Base-by-base conservation (phyloP, 2,113 vertebrate genomes). In the Crypturellus undulatus region DNA sequence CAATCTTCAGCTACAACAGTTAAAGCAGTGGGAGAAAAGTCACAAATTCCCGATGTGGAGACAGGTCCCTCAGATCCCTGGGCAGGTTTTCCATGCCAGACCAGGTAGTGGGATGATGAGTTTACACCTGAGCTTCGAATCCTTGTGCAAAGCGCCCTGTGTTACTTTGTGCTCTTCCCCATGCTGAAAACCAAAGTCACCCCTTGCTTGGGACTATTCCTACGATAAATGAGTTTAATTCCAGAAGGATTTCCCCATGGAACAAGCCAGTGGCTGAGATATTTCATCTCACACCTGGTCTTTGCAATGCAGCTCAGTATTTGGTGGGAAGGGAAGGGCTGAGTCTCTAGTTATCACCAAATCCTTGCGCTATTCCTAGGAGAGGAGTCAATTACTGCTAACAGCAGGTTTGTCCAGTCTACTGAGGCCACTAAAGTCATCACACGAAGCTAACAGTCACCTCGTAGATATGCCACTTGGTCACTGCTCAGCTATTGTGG, bases 81-180 rank as follows among this genome's bases (percentile, higher is more conserved):
- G 63, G 36, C 52, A 65, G 84, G 43, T 47, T 92, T 42, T 89
- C 34, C 3, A 0, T 72, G 40, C 34, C 40, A 73, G 64, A 34
- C 19, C 0, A 0, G 32, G 34, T 40, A 54, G 18, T 10, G 70
- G n/a, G 14, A 10, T 40, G 36, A 11, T 73, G 67, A 64, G 84
- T 51, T 76, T 85, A 68, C 18, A 15, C 49, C 24, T 25, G 47
- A 87, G 36, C 65, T 85, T 25, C 25, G 21, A 20, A 43, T 38
- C n/a, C 42, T 84, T 65, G 84, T 21, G 22, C 0, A 1, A 54
- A 1, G 0, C 12, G 36, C 25, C 24, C 25, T 1, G 1, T 58
- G 12, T 81, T 84, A 51, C 30, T 58, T 60, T 80, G 68, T 0
- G 15, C 36, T 80, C 52, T 83, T 67, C 38, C 58, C 21, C 24